Conservation (phyloP, 2,113 vertebrate genomes). For the Chitala chitala region DNA sequence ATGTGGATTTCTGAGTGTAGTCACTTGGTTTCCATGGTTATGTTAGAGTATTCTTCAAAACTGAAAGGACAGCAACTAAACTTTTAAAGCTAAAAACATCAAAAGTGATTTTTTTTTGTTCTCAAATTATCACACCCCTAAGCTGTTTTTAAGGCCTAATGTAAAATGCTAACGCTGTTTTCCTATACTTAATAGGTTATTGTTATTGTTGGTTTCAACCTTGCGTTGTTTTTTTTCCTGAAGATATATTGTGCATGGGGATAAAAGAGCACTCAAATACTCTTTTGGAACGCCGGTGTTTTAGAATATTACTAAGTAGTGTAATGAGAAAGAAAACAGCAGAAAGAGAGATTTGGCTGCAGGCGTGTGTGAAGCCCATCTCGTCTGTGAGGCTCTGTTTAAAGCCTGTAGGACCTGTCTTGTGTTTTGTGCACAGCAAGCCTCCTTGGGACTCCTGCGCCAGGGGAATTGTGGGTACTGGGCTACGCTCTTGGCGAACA, state of each 20-base stretch:
- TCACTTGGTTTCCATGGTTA: too few species aligned
- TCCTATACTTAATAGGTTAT: constrained; percentile 51
- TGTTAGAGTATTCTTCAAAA: too few species aligned
- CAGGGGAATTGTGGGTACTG: constrained; percentile 60
- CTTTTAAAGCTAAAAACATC: not conserved
- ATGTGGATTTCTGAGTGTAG: too few species aligned
- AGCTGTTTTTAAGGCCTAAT: constrained; percentile 1
- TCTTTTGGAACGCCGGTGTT: constrained; percentile 71
- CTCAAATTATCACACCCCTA: not conserved
- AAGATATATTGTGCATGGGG: constrained; percentile 51
- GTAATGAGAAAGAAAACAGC: constrained; percentile 65
- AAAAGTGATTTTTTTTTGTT: not conserved
- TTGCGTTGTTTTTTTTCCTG: constrained; percentile 37
- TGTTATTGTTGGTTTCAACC: constrained; percentile 58
- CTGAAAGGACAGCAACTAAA: too few species aligned
- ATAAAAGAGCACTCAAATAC: constrained; percentile 24
- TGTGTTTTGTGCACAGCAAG: constrained; percentile 61
- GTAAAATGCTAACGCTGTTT: constrained; percentile 42
- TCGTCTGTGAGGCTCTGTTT: constrained; percentile 33
- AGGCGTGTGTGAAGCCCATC: constrained; percentile 60
- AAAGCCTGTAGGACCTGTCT: constrained; percentile 58
- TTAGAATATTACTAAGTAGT: constrained; percentile 67
- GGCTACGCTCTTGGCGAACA: constrained; percentile 61
- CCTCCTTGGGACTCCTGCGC: constrained; percentile 59
- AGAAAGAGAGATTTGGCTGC: constrained; percentile 42